These are phyloP conservation scores for Carcharodon carcharias DNA, from an alignment of 2,797 vertebrate genomes.

Conservation along the genomic window DNA sequence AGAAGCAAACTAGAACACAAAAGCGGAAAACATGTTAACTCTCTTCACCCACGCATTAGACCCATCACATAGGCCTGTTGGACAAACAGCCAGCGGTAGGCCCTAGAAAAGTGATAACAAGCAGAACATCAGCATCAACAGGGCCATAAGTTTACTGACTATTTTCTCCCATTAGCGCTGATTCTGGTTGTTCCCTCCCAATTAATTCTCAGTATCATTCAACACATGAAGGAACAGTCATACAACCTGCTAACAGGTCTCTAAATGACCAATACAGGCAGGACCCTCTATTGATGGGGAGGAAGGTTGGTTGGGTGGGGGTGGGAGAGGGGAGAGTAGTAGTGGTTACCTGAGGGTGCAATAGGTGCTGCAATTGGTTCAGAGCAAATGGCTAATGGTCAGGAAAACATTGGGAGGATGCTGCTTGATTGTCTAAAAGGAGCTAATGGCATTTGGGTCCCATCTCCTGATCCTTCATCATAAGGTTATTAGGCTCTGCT, in stretches of 20 bases:
- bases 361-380: background rate
- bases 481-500: background rate
- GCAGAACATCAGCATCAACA: background rate
- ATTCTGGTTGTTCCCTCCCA: background rate
- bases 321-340: too few species aligned
- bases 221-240: too few species aligned
- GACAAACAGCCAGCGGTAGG: background rate
- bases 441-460: background rate
- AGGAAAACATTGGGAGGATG: background rate
- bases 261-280: background rate
- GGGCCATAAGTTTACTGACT: background rate
- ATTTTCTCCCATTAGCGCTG: background rate
- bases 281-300: background rate
- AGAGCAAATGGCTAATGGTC: background rate
- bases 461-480: background rate
- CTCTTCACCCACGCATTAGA: too few species aligned
- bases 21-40: background rate
- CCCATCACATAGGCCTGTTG: too few species aligned
- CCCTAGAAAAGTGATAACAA: background rate
- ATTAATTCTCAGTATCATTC: background rate
- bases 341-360: background rate
- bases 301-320: background rate
- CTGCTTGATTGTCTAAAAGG: background rate
- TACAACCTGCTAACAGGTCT: background rate
- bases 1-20: background rate